A percentile compares a stretch with the other conserved stretches of the same genome.
Evolutionary conservation across 2,797 vertebrate species (phyloP).

Genomic region (Darevskia mixta): DNA sequence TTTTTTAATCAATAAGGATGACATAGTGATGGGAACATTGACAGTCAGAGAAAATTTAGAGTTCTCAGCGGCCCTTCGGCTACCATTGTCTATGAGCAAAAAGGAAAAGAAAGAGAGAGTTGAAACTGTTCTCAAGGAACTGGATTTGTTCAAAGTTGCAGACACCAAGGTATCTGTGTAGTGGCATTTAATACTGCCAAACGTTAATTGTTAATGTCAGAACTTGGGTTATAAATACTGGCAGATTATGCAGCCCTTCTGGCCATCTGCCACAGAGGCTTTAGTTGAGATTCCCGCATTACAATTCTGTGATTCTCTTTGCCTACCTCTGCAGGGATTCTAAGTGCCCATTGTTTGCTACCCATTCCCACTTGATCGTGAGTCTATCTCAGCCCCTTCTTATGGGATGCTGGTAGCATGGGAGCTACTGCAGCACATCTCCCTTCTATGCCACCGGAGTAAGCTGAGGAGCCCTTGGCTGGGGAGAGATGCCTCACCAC

Average conservation of each 20-base stretch:
- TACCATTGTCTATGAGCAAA: constrained; percentile 79
- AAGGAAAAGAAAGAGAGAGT: constrained; percentile 86
- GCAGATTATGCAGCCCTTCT: neutral
- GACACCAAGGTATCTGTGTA: constrained; percentile 84
- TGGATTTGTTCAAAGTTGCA: constrained; percentile 89
- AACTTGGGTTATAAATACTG: neutral
- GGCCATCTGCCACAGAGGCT: neutral
- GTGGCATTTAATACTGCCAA: neutral
- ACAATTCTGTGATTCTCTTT: neutral
- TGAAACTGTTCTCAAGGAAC: constrained; percentile 83
- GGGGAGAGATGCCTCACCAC: neutral
- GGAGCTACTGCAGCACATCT: neutral
- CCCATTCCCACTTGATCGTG: too few species aligned
- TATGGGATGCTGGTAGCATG: neutral
- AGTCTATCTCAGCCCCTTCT: neutral
- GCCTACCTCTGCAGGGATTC: neutral
- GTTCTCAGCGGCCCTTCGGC: constrained; percentile 90
- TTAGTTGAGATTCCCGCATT: too few species aligned
- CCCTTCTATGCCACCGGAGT: neutral
- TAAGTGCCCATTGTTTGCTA: neutral
- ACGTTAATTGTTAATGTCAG: neutral
- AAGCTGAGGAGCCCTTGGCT: neutral
- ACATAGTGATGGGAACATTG: constrained; percentile 91
- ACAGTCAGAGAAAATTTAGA: constrained; percentile 91
- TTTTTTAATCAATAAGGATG: constrained; percentile 79